Base-by-base conservation (phyloP, 2,113 vertebrate genomes). In the Perognathus longimembris region DNA sequence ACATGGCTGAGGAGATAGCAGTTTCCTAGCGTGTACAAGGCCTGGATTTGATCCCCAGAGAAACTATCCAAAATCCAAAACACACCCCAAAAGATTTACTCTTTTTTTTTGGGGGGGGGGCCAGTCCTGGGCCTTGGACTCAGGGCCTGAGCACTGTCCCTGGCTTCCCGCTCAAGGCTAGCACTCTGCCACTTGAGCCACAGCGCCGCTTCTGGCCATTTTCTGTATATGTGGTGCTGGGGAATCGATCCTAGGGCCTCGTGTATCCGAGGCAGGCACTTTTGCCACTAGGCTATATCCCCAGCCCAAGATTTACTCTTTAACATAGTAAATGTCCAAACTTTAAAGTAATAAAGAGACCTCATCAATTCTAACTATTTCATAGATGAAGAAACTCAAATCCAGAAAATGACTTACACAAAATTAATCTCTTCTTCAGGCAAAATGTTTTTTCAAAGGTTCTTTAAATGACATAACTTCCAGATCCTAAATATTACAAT, bases 321-420 rank as follows among this genome's bases (percentile, higher is more conserved):
- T 45, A 45, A 92, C n/a, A 76, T 79, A 61, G 42, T 32, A 93
- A 80, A 32, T 91, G 95, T 38, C 28, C 38, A 84, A 83, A 84
- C 54, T 92, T 92, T 69, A 94, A 94, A 50, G 45, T 92, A 87
- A 64, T 70, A 91, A 96, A 93, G 64, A 2, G 11, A 84, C n/a
- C 30, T 85, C 63, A 85, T 36, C 92, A 89, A 77, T 54, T 14
- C 78, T 73, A 69, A 69, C 9, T 90, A 82, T 63, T 85, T 91
- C 30, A 92, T 2, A 80, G 40, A 45, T 64, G 34, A 92, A 81
- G 20, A 71, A 84, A 79, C 42, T 84, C 73, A 78, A 26, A 82
- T 89, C 8, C 54, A 91, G 32, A 45, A 45, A 45, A 45, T 45
- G 12, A 45, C 45, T 45, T 45, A 45, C 45, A 45, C 12, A 45